Percentiles rank a stretch among this genome's conserved stretches.
Conservation (phyloP, 2,113 vertebrate genomes). For the Climacteris rufus region DNA sequence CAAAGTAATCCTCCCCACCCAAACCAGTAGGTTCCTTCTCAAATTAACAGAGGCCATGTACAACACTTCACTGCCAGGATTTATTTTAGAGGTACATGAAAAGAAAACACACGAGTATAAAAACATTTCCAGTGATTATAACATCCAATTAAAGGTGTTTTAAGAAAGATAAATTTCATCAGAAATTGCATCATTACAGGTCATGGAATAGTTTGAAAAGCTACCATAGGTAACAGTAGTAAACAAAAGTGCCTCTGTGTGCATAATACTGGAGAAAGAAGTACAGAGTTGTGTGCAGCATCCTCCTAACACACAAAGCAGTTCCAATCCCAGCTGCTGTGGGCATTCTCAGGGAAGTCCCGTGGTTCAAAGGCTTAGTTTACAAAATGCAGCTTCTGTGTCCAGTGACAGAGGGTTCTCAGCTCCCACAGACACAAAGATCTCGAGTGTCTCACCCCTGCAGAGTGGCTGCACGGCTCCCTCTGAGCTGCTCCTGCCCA, state of each 20-base stretch:
- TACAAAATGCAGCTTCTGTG: slow-evolving; percentile 31
- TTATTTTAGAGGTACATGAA: slow-evolving; percentile 35
- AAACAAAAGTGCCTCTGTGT: slow-evolving; percentile 44
- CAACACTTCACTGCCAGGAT: slow-evolving; percentile 30
- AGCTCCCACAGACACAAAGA: not conserved
- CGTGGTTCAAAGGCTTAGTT: slow-evolving; percentile 10
- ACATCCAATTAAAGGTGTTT: slow-evolving; percentile 24
- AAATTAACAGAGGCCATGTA: not conserved
- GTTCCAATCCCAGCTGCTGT: slow-evolving; percentile 11
- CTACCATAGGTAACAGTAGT: slow-evolving; percentile 46
- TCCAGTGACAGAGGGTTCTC: slow-evolving; percentile 7
- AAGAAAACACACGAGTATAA: slow-evolving; percentile 34
- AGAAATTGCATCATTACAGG: slow-evolving; percentile 39
- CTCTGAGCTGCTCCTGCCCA: slow-evolving; percentile 11
- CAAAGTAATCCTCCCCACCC: not conserved
- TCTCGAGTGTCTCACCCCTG: not conserved
- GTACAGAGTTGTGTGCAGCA: not conserved
- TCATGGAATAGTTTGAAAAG: slow-evolving; percentile 29
- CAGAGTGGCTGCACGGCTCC: not conserved
- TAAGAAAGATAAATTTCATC: slow-evolving; percentile 40
- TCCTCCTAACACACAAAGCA: not conserved
- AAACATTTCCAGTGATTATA: slow-evolving; percentile 54
- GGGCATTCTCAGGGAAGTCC: slow-evolving; percentile 27
- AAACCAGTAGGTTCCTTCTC: not conserved
- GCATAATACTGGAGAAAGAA: slow-evolving; percentile 13